Conservation (phyloP, 1,140 invertebrate species). For the Drosophila tani region DNA sequence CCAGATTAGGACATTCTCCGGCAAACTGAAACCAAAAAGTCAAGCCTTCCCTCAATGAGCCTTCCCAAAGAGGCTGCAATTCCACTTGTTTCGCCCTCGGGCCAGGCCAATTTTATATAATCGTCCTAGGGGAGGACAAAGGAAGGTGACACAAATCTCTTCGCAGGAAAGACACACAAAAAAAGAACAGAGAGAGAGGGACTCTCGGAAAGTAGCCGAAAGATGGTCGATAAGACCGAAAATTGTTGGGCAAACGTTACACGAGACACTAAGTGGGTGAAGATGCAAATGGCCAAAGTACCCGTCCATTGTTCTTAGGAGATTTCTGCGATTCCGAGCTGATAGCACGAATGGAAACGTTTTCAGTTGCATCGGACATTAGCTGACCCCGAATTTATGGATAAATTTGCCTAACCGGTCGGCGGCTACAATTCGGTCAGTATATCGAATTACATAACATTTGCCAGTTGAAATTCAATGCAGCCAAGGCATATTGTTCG, state of each 20-base stretch:
- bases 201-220: conserved; percentile 6
- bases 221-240: conserved; percentile 36
- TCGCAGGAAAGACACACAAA: conserved; percentile 51
- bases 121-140: conserved; percentile 47
- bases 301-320: conserved; percentile 12
- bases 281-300: conserved; percentile 23
- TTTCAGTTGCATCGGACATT: conserved; percentile 22
- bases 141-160: conserved; percentile 73
- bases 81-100: conserved; percentile 61
- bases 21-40: conserved; percentile 75
- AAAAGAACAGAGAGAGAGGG: conserved; percentile 8
- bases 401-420: conserved; percentile 18
- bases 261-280: conserved; percentile 62
- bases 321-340: conserved; percentile 16
- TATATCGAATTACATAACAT: conserved; percentile 74
- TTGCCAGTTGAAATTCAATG: conserved; percentile 74
- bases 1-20: conserved; percentile 46
- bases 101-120: conserved; percentile 65
- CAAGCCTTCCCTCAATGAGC: conserved; percentile 63
- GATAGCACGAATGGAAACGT: conserved; percentile 6
- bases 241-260: conserved; percentile 40
- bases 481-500: conserved; percentile 20
- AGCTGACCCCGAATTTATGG: conserved; percentile 35
- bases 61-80: conserved; percentile 45
- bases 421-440: conserved; percentile 43